Evolutionary conservation across 2,113 vertebrate genomes (phyloP), one percentile per base, ranked within the genome.

Genomic region (Thamnophis sirtalis): DNA sequence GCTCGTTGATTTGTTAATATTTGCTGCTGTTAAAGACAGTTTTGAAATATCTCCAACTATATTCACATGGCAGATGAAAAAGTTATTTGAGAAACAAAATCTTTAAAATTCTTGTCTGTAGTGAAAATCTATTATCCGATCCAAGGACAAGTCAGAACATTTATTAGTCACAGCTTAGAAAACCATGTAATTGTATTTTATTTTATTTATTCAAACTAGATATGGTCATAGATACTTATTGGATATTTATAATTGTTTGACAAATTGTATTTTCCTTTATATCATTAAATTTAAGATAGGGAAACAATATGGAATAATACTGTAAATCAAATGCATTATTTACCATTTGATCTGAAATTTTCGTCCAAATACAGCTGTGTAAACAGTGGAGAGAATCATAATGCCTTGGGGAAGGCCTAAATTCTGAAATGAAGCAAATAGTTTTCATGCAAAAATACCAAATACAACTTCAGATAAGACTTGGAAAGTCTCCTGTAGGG

Each of bases 161-260:
- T 84, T 84, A 89, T 55, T 28, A 24, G 49, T 53, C 68, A 54
- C 19, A 84, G 51, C 80, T 54, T 88, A 88, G 63, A 88, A 43
- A 56, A 92, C 13, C 48, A 89, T 50, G 55, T 7, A n/a, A 15
- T 92, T 55, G 84, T 84, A 84, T 56, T 28, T 4, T 22, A n/a
- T 92, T n/a, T 50, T 84, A 84, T 49, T 28, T 84, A 50, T 58
- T 89, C 53, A 92, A 84, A 84, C 6, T 28, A 92, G 91, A 84
- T 84, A 4, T 0, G 19, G 19, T 19, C 15, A 80, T 80, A 80
- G 17, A 38, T 19, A 19, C 33, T 33, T 28, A 53, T 17, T 58
- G 53, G 87, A 26, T 89, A 89, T 60, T 89, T 58, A 80, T 48
- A 38, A 48, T 60, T 88, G 26, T 22, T 43, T 88, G 38, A 38